phyloP scores from a whole-genome alignment of 2,888 invertebrate species.

The Macropis europaea region DNA sequence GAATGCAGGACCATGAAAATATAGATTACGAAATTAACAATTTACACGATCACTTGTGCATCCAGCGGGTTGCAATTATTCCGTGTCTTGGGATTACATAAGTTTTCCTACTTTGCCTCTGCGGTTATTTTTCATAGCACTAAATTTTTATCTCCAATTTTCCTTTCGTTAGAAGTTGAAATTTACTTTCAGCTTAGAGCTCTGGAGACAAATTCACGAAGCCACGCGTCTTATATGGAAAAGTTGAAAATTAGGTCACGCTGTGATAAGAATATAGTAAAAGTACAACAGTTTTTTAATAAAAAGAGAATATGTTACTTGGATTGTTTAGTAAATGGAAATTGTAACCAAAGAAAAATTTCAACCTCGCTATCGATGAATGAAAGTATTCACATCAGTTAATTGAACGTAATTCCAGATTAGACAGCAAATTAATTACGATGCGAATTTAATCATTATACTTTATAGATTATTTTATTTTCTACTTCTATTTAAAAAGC shows the following conservation, averaged over 20 bases:
- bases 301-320: not conserved
- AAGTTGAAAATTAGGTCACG: not conserved
- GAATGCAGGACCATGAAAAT: not conserved
- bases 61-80: not conserved
- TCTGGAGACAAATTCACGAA: not conserved
- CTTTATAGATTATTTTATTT: not conserved
- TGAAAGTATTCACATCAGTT: no score
- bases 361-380: no score
- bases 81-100: not conserved
- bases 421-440: no score
- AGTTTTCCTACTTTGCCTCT: not conserved
- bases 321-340: not conserved
- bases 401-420: no score
- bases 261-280: not conserved
- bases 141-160: not conserved
- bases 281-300: not conserved
- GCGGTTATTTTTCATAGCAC: not conserved
- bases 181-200: not conserved
- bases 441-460: no score
- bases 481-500: not conserved
- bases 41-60: constrained; percentile 7
- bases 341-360: not conserved
- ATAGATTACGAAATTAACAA: constrained; percentile 16
- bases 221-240: not conserved
- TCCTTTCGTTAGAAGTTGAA: not conserved